Conservation (phyloP, 1,140 invertebrate species). For the Pomacea maculata region DNA sequence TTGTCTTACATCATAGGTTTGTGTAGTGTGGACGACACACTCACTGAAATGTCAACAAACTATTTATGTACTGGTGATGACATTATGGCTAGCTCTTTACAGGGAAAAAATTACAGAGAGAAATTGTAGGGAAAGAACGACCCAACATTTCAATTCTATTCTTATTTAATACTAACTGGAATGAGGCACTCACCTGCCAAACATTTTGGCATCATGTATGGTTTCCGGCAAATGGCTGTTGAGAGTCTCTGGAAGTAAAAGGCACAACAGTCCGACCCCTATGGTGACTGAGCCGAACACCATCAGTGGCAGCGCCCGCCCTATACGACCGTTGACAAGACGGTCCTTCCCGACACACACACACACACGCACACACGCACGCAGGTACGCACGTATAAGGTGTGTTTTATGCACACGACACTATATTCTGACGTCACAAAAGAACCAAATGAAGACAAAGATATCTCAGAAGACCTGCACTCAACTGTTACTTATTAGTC, state of each 20-base stretch:
- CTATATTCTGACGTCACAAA: neutral
- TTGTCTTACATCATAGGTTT: too few relatives aligned
- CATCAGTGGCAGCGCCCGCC: slow-evolving; percentile 40
- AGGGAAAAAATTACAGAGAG: too few relatives aligned
- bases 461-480: neutral
- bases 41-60: too few relatives aligned
- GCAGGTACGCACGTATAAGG: neutral
- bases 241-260: slow-evolving; percentile 44
- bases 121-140: too few relatives aligned
- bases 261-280: slow-evolving; percentile 36
- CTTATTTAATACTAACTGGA: too few relatives aligned
- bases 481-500: neutral
- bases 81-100: too few relatives aligned
- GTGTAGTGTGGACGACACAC: too few relatives aligned
- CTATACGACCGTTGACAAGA: slow-evolving; percentile 40
- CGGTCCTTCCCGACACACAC: slow-evolving; percentile 20
- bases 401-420: neutral
- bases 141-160: too few relatives aligned
- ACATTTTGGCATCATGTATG: slow-evolving; percentile 40
- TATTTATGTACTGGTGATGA: too few relatives aligned
- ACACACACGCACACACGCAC: neutral
- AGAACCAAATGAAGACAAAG: neutral
- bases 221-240: slow-evolving; percentile 44
- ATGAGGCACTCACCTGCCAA: slow-evolving; percentile 32
- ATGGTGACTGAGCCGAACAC: slow-evolving; percentile 43